phyloP scores from a whole-genome alignment of 2,113 vertebrate species.

The Pelobates fuscus region DNA sequence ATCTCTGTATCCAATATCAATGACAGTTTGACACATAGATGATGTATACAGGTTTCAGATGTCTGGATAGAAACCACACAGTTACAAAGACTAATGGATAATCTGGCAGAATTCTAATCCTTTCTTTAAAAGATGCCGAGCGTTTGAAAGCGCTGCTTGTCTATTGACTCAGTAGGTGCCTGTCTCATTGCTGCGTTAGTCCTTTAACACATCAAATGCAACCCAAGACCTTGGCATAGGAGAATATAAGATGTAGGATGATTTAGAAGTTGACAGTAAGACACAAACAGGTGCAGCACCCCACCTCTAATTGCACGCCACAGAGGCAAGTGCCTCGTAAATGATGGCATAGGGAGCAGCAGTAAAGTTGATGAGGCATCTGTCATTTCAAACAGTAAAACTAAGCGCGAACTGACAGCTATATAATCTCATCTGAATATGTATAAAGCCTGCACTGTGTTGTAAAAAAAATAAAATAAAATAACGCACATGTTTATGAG shows the following conservation, averaged over 20 bases:
- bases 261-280: background rate
- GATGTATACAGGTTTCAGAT: background rate
- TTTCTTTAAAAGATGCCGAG: background rate
- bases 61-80: background rate
- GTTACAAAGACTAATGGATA: background rate
- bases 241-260: constrained; percentile 5
- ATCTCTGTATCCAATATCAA: no score
- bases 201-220: background rate
- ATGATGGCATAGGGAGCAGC: constrained; percentile 21
- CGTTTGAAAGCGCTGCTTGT: constrained; percentile 11
- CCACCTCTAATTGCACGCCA: constrained; percentile 42
- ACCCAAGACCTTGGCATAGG: constrained; percentile 28
- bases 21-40: background rate
- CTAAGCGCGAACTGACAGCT: constrained; percentile 40
- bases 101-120: background rate
- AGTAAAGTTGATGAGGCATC: constrained; percentile 33
- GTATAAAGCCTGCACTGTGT: constrained; percentile 17
- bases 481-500: background rate
- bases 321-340: constrained; percentile 37
- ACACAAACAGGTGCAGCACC: constrained; percentile 39
- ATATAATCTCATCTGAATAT: constrained; percentile 34
- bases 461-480: constrained; percentile 15
- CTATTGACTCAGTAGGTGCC: constrained; percentile 13
- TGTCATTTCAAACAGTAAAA: constrained; percentile 36
- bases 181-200: constrained; percentile 11